Conservation (phyloP, 2,888 invertebrate genomes). For the Spialia ferax region DNA sequence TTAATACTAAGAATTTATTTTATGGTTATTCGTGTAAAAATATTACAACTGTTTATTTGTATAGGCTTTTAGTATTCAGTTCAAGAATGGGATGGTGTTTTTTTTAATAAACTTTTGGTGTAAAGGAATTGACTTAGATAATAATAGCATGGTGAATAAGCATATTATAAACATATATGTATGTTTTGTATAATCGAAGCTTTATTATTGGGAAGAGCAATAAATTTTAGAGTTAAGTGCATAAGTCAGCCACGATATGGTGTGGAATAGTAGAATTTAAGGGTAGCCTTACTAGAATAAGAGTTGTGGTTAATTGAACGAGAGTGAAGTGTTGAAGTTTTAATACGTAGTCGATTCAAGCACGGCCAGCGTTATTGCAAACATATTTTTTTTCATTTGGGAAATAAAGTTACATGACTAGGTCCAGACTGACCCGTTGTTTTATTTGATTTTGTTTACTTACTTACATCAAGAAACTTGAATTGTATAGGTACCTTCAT, state of each 20-base stretch:
- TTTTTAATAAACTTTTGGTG: neutral
- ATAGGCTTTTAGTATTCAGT: neutral
- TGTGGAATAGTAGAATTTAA: constrained; percentile 76
- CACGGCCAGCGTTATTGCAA: constrained; percentile 80
- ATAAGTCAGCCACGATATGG: constrained; percentile 59
- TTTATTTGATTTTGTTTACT: constrained; percentile 41
- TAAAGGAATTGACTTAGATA: constrained; percentile 6
- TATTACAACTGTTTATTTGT: neutral
- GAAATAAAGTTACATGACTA: constrained; percentile 76
- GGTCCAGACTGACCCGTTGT: constrained; percentile 50
- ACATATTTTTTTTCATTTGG: constrained; percentile 76
- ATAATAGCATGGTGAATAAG: neutral
- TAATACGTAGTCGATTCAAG: constrained; percentile 73
- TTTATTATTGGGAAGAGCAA: constrained; percentile 55
- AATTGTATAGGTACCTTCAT: too few relatives aligned
- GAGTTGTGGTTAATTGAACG: constrained; percentile 68
- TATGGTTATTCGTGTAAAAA: constrained; percentile 9
- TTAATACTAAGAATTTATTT: too few relatives aligned
- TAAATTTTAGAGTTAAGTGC: constrained; percentile 56
- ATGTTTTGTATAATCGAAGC: constrained; percentile 30
- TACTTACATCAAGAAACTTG: neutral
- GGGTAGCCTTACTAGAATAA: constrained; percentile 85
- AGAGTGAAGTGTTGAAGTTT: constrained; percentile 74
- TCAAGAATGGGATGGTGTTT: neutral
- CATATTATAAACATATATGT: neutral